Evolutionary conservation across 1,140 invertebrate species (phyloP).

Genomic region (Galleria mellonella): DNA sequence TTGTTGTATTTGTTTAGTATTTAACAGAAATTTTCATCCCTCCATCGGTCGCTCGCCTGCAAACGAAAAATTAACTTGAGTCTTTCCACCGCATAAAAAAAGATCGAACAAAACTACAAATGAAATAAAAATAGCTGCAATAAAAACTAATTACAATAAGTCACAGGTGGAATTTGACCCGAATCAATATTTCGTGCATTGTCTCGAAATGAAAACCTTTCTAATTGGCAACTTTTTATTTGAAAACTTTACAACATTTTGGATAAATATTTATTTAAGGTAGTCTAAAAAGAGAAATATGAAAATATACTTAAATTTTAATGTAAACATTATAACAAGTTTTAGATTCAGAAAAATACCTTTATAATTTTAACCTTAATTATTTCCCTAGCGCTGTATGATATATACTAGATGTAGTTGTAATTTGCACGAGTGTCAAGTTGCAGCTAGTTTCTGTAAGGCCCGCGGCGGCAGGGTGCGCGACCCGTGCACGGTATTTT

Average conservation of each 20-base stretch:
- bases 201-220: too few species aligned
- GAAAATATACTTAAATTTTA: constrained; percentile 1
- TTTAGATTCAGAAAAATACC: constrained; percentile 4
- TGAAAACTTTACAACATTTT: too few species aligned
- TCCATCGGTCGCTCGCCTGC: constrained; percentile 17
- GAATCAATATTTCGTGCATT: constrained; percentile 33
- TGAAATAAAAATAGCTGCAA: constrained; percentile 9
- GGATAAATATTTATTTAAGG: too few species aligned
- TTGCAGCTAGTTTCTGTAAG: constrained; percentile 26
- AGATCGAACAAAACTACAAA: constrained; percentile 11
- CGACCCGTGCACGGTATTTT: constrained; percentile 36
- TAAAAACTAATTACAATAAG: constrained; percentile 6
- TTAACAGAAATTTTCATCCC: not conserved
- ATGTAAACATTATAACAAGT: constrained; percentile 2
- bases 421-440: not conserved
- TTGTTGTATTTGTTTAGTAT: not conserved
- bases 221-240: too few species aligned
- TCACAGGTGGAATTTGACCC: constrained; percentile 52
- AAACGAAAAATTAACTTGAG: constrained; percentile 55
- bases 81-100: constrained; percentile 36
- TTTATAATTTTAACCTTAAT: too few species aligned
- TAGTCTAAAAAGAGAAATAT: not conserved
- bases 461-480: constrained; percentile 44
- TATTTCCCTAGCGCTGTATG: too few species aligned
- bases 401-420: too few species aligned